Evolutionary conservation across 2,888 invertebrate species (phyloP), one percentile per base, ranked within the genome.

Genomic region (Drosophila paracracens): DNA sequence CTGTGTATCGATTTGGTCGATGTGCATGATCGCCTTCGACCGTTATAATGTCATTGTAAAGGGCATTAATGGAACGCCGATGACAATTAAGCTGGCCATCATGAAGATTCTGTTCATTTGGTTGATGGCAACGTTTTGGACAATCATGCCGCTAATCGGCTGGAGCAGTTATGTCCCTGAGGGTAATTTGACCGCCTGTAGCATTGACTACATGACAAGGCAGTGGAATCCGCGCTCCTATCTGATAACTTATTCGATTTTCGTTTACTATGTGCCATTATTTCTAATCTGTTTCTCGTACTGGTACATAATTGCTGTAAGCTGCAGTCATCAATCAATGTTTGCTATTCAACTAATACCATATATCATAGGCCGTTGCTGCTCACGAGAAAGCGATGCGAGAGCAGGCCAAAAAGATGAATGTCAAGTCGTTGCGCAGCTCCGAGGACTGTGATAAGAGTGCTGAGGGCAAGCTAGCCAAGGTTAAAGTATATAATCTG

Each of bases 131-230:
- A 92, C 95, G 16, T 94, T 94, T 33, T 98, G 97, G 97, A 97
- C 97, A 7, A 91, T 97, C 66, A 96, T 96, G 13, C 98, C 98
- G 0, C 94, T 98, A 90, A 95, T 98, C 80, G 98, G 98, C 85
- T 98, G 97, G 97, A 97, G 76, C 92, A 96, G 96, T 92, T 98
- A 98, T 92, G 97, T 98, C 51, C 98, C 98, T 3, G 98, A 98
- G 93, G 98, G 98, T 60, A 98, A 98, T 94, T 96, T 98, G 95
- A 98, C 98, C n/a, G 97, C 97, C 31, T 98, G 98, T 91, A 98
- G 98, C 70, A 98, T 98, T 53, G 97, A 97, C 92, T 97, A 97
- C 91, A 94, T 98, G 83, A 95, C 93, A 92, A 95, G 96, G 92
- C 95, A 96, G 74, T 96, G 96, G 95, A 88, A 95, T 76, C 96